These are phyloP conservation scores for Gymnothorax javanicus DNA, from an alignment of 2,797 vertebrate species.

Conservation along the genomic window DNA sequence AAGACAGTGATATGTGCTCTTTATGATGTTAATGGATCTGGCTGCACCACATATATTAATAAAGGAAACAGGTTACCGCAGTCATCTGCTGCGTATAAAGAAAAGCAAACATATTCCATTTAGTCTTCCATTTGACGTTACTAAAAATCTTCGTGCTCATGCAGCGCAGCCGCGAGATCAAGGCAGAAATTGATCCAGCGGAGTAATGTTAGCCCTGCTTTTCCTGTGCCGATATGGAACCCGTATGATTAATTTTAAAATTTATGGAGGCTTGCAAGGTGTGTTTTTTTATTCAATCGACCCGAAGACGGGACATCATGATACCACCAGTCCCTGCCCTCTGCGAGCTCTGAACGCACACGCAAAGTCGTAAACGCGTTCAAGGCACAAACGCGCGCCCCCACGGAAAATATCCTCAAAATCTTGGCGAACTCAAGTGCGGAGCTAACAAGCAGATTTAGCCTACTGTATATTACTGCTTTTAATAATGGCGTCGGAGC, in stretches of 20 bases:
- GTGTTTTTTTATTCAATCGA: neutral
- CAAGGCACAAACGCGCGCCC: neutral
- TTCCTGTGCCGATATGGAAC: neutral
- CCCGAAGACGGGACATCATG: neutral
- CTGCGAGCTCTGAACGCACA: no score
- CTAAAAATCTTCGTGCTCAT: no score
- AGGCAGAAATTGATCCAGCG: neutral
- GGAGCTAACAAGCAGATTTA: neutral
- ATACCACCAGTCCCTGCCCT: neutral
- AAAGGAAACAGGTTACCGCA: neutral
- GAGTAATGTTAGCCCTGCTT: conserved; percentile 10
- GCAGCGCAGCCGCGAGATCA: neutral
- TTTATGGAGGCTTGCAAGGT: conserved; percentile 22
- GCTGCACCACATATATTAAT: neutral
- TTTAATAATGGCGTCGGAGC: neutral
- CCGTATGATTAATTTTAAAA: neutral
- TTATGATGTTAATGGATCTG: conserved; percentile 2
- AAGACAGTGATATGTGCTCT: conserved; percentile 24
- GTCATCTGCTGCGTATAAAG: conserved; percentile 17
- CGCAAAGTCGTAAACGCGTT: neutral
- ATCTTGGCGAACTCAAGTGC: neutral
- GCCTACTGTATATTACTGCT: neutral
- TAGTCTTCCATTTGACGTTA: neutral
- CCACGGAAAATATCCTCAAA: neutral
- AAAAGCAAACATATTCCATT: neutral